Evolutionary conservation across 2,888 invertebrate genomes (phyloP), one percentile per base, ranked within the genome.

Genomic region (Spisula subtruncata): DNA sequence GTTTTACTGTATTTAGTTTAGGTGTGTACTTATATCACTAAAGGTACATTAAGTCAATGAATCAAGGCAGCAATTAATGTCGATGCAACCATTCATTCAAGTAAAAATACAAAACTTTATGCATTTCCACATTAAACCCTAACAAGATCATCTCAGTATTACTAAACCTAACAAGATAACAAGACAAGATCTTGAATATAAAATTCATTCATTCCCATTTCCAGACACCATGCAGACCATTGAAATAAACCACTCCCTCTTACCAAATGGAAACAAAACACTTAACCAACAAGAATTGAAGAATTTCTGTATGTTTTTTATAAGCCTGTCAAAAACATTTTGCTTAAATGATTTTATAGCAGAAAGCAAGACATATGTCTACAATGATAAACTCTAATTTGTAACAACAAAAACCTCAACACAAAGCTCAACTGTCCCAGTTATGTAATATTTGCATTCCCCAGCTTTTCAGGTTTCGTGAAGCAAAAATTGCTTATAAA

Each of bases 381-480:
- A 35, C 75, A 16, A 75, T 75, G 35, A 75, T 16, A 32, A 18
- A 32, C 35, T 75, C 18, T 16, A 85, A n/a, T 80, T 79, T 80
- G 18, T 54, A 80, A 51, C 80, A 85, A 80, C 80, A 85, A 48
- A 29, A 71, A 84, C 79, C 35, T 51, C 32, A 80, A 29, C 79
- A 79, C 6, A 80, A 80, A 48, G 75, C 51, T 56, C 25, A 46
- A 56, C 80, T 80, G 79, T 80, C 80, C 56, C 35, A 0, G 75
- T 85, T 79, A 56, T 32, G 35, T 80, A 85, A 85, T 85, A 32
- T 85, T 85, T 85, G 54, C 85, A 85, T 85, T 85, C 85, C 41
- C 51, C 25, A 32, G 85, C 80, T 35, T 54, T 80, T 85, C 35
- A 75, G 29, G 56, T 35, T 79, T 79, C 56, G 8, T 48, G 85